Percentiles rank a stretch among this genome's conserved stretches.
Evolutionary conservation across 2,113 vertebrate species (phyloP).

Genomic region (Mormyrus iriodes): DNA sequence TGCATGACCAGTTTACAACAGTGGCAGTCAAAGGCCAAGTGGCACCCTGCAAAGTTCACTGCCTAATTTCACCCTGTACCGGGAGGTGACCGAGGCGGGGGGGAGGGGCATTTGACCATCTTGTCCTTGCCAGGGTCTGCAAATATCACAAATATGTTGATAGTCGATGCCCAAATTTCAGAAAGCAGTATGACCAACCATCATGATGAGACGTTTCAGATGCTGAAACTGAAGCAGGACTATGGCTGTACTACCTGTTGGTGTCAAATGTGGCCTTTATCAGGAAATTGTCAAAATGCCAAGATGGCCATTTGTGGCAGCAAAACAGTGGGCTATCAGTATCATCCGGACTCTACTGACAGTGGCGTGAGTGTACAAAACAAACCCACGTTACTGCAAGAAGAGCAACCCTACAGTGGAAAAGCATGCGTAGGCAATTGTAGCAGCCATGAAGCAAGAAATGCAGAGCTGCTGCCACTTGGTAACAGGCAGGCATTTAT

Average conservation of each 20-base stretch:
- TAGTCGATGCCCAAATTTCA: slow-evolving; percentile 46
- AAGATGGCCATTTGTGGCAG: background rate
- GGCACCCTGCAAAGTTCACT: background rate
- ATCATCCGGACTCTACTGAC: background rate
- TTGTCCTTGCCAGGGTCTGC: slow-evolving; percentile 37
- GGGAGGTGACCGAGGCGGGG: too few relatives aligned
- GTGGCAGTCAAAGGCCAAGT: background rate
- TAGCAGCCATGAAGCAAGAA: background rate
- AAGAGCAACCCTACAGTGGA: background rate
- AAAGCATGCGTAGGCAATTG: background rate
- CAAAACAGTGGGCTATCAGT: background rate
- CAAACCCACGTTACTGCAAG: background rate
- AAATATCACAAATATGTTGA: slow-evolving; percentile 30
- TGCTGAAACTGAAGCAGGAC: background rate
- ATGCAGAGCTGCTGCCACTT: background rate
- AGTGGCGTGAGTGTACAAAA: background rate
- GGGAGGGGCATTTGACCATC: slow-evolving; percentile 25
- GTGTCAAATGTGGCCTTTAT: background rate
- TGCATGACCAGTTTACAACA: too few relatives aligned
- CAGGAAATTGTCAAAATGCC: background rate
- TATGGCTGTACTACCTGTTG: background rate
- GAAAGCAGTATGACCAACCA: slow-evolving; percentile 31
- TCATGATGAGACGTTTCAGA: slow-evolving; percentile 16
- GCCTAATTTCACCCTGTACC: too few relatives aligned
- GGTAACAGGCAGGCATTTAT: background rate